These are phyloP conservation scores for Euproctis similis DNA, from an alignment of 2,888 invertebrate genomes.

Conservation along the genomic window DNA sequence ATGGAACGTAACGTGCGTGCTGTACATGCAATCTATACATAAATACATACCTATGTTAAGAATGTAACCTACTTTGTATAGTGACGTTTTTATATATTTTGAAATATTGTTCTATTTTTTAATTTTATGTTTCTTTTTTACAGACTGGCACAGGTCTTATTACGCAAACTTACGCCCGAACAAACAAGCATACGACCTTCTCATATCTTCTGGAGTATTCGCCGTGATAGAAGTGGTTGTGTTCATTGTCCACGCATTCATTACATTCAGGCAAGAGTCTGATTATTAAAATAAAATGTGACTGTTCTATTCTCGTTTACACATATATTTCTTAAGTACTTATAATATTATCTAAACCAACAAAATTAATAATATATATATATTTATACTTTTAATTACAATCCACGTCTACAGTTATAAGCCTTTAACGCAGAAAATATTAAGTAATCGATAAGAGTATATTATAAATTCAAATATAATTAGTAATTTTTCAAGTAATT, in stretches of 20 bases:
- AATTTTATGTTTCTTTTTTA: constrained; percentile 9
- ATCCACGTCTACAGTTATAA: no score
- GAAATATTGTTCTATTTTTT: constrained; percentile 5
- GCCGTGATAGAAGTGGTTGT: constrained; percentile 77
- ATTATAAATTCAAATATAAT: constrained; percentile 12
- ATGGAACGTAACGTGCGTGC: constrained; percentile 36
- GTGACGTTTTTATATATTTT: background rate
- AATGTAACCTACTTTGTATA: no score
- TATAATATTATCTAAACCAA: no score
- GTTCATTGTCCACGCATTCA: constrained; percentile 77
- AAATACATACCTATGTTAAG: no score
- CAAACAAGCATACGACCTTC: constrained; percentile 80
- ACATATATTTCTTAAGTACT: no score
- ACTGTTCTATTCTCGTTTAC: no score
- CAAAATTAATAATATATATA: no score
- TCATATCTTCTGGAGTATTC: constrained; percentile 79
- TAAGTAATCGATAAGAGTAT: no score
- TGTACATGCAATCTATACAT: constrained; percentile 10
- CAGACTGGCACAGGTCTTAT: constrained; percentile 70
- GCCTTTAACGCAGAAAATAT: no score
- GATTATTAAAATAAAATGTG: constrained; percentile 49
- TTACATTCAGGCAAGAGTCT: constrained; percentile 75
- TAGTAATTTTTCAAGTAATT: constrained; percentile 1
- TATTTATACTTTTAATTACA: no score
- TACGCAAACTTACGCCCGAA: constrained; percentile 76